These are phyloP conservation scores for Neodon shergylaensis DNA, from an alignment of 2,113 vertebrate species.

Conservation along the genomic window DNA sequence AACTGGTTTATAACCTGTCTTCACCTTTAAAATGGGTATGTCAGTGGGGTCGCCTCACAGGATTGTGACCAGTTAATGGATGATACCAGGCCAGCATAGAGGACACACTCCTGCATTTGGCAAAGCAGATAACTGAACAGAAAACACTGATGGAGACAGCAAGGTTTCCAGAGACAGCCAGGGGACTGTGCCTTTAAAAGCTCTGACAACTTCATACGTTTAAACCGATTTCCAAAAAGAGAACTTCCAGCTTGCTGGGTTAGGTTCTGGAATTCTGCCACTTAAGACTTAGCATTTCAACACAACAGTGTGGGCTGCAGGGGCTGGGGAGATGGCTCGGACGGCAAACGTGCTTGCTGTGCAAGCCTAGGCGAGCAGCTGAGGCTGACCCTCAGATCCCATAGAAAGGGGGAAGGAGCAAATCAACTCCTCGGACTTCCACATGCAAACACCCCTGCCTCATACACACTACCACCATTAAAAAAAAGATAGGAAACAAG, in stretches of 20 bases:
- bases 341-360: too few relatives aligned
- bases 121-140: accelerated
- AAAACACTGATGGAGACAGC: accelerated
- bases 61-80: background rate
- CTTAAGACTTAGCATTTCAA: conserved; percentile 40
- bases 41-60: accelerated
- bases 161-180: background rate
- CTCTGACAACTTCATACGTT: background rate
- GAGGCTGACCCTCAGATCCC: background rate
- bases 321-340: background rate
- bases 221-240: background rate
- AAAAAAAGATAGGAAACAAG: background rate
- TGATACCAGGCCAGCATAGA: background rate
- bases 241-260: background rate
- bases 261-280: conserved; percentile 7
- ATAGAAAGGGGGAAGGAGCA: background rate
- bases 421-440: background rate
- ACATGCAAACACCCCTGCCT: background rate
- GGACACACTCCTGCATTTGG: accelerated
- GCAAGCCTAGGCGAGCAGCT: background rate
- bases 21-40: background rate
- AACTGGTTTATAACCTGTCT: background rate
- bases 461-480: background rate
- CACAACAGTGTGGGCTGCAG: background rate
- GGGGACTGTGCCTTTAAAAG: background rate